Evolutionary conservation across 2,113 vertebrate genomes (phyloP), one percentile per base, ranked within the genome.

Genomic region (Caranx melampygus): DNA sequence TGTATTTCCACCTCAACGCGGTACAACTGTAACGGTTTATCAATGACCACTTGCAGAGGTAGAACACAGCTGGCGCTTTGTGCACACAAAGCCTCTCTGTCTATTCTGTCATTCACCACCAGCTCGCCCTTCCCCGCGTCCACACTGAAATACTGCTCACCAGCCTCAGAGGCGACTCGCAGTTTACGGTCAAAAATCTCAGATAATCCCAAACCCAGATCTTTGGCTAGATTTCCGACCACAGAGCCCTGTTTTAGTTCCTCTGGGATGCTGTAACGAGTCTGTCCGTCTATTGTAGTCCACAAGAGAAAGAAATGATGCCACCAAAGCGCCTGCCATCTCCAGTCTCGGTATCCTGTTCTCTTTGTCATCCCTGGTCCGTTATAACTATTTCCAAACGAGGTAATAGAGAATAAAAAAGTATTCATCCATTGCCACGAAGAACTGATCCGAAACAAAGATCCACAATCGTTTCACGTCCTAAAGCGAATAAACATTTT

Each of bases 51-150:
- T 0, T 96, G 95, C 64, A 96, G 88, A 55, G 94, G 90, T 45
- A 97, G 61, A 1, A 94, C 78, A 67, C 96, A 97, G 63, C 66
- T 93, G 33, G 66, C 58, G 77, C 92, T 96, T 91, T 91, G 92
- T 47, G 93, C 94, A 3, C 96, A 97, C 58, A 96, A 85, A 13
- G 85, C 81, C 81, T 98, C 96, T 73, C 96, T 94, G 91, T 97
- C 96, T 87, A 96, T 95, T 81, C 93, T 92, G 66, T 95, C 92
- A 57, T 93, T 92, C 20, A 96, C 93, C n/a, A 95, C 72, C 75
- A 96, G 87, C 82, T 93, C 91, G 3, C 96, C 96, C 1, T 93
- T 95, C 0, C 37, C 94, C 85, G 92, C 64, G 85, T 95, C 92
- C 81, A 96, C 90, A 0, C 87, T 93, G 88, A 97, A 95, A 92